Percentiles rank a stretch among this genome's conserved stretches.
These are phyloP conservation scores for Anguilla obscura DNA, from an alignment of 2,797 vertebrate species.

Conservation along the genomic window DNA sequence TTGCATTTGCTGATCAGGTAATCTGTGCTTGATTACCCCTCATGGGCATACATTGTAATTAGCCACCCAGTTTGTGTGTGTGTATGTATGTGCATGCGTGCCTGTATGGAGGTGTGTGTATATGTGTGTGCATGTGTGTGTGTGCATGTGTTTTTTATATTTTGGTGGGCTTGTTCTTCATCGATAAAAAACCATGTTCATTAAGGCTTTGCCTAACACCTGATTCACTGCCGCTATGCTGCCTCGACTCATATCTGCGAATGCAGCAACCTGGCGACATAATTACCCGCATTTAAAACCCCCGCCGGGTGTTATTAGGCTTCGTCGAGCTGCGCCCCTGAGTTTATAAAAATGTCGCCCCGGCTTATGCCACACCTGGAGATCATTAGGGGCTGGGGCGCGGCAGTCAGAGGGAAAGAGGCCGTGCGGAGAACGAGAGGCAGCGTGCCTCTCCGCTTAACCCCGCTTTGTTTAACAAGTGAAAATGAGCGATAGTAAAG, in stretches of 20 bases:
- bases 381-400: conserved; percentile 56
- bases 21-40: not conserved
- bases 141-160: not conserved
- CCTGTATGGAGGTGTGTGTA: not conserved
- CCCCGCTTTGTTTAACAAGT: not conserved
- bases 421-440: not conserved
- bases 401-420: conserved; percentile 17
- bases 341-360: conserved; percentile 61
- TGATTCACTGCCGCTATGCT: conserved; percentile 51
- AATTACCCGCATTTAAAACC: conserved; percentile 49
- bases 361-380: conserved; percentile 63
- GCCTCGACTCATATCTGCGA: conserved; percentile 46
- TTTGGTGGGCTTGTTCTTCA: not conserved
- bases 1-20: not conserved
- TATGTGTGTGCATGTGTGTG: no score
- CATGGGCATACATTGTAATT: not conserved
- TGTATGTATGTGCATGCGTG: not conserved
- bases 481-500: conserved; percentile 9
- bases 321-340: conserved; percentile 50
- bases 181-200: not conserved
- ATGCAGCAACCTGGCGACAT: conserved; percentile 51
- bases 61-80: not conserved
- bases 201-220: conserved; percentile 42
- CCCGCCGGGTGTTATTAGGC: conserved; percentile 58
- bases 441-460: not conserved